These are phyloP conservation scores for Leptopilina myrica DNA, from an alignment of 2,888 invertebrate species.

Conservation along the genomic window DNA sequence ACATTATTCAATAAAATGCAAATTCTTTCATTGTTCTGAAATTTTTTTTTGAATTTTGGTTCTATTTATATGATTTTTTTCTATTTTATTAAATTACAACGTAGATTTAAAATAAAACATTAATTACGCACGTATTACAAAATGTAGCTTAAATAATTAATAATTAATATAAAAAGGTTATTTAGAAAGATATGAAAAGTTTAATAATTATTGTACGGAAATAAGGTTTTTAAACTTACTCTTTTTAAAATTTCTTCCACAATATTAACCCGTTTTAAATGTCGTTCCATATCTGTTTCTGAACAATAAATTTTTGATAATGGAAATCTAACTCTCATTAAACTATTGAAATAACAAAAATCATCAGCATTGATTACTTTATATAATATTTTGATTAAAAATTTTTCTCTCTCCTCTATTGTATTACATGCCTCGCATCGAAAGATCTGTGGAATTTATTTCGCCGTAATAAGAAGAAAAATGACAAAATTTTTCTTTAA, in stretches of 20 bases:
- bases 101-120: too few species aligned
- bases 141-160: too few species aligned
- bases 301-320: background rate
- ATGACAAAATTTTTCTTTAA: background rate
- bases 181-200: too few species aligned
- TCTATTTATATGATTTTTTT: too few species aligned
- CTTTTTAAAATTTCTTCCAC: background rate
- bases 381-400: background rate
- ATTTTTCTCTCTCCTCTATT: background rate
- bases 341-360: conserved; percentile 4
- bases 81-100: too few species aligned
- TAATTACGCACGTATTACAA: too few species aligned
- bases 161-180: too few species aligned
- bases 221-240: background rate
- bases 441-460: background rate
- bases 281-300: background rate
- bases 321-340: background rate
- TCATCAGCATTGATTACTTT: background rate
- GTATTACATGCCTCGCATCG: background rate
- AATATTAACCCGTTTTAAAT: background rate
- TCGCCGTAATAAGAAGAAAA: background rate
- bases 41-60: background rate
- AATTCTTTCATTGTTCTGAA: background rate
- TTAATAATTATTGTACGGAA: too few species aligned
- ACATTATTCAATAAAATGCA: background rate